Percentiles rank a stretch among this genome's conserved stretches.
phyloP scores from a whole-genome alignment of 1,140 invertebrate species.

The Drosophila sp. region DNA sequence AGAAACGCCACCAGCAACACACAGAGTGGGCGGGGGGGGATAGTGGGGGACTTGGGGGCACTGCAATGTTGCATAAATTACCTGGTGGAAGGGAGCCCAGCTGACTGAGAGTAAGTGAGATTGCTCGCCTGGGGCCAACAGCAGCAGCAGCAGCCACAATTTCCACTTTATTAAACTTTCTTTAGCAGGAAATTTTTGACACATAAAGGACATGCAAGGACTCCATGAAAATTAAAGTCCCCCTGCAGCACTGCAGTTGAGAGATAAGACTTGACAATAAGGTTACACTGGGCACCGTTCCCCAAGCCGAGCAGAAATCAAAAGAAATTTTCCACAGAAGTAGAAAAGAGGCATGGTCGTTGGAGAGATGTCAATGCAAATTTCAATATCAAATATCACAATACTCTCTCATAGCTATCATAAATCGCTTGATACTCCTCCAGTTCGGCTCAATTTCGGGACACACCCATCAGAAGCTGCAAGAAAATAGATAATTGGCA shows the following conservation, averaged over 20 bases:
- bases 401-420: too few species aligned
- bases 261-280: constrained; percentile 3
- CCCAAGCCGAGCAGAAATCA: background rate
- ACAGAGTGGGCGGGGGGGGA: background rate
- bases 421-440: too few species aligned
- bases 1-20: too few species aligned
- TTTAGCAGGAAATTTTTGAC: constrained; percentile 2
- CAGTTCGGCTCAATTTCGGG: too few species aligned
- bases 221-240: constrained; percentile 4
- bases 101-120: constrained; percentile 1
- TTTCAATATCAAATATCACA: too few species aligned
- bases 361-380: too few species aligned
- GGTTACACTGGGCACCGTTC: background rate
- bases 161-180: constrained; percentile 6
- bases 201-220: constrained; percentile 13
- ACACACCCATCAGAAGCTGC: too few species aligned
- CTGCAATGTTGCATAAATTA: constrained; percentile 9
- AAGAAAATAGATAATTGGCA: too few species aligned
- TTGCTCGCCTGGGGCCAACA: background rate
- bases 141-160: background rate
- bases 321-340: too few species aligned
- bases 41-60: background rate
- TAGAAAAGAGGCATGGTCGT: too few species aligned
- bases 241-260: constrained; percentile 6
- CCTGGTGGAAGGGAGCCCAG: background rate